Conservation (phyloP, 2,113 vertebrate genomes). For the Brachirus orientalis region DNA sequence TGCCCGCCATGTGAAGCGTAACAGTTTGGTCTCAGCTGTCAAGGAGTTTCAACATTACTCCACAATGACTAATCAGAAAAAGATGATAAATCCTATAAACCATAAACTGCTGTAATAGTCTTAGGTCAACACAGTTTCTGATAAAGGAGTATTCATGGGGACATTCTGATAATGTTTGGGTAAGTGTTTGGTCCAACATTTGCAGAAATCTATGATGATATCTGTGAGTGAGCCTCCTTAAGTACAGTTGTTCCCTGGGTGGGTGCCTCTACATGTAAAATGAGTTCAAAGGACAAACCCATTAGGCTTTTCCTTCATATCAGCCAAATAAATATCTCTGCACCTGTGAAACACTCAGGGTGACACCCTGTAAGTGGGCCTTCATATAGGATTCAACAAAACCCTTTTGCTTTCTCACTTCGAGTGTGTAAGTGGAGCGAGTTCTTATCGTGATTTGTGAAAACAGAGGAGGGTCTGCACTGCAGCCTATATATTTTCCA, state of each 20-base stretch:
- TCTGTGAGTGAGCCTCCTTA: neutral
- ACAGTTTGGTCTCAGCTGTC: constrained; percentile 9
- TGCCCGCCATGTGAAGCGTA: constrained; percentile 11
- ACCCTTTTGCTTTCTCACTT: constrained; percentile 55
- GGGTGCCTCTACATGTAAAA: constrained; percentile 20
- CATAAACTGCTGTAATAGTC: constrained; percentile 14
- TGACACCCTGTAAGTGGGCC: constrained; percentile 35
- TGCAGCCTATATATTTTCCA: constrained; percentile 9
- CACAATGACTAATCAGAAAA: constrained; percentile 43
- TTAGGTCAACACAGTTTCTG: constrained; percentile 19
- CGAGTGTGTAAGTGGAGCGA: constrained; percentile 20
- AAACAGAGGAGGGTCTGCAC: constrained; percentile 13
- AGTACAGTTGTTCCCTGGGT: constrained; percentile 13
- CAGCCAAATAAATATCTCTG: constrained; percentile 48
- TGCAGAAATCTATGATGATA: constrained; percentile 24
- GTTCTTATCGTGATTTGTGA: constrained; percentile 42
- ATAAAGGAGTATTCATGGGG: constrained; percentile 13
- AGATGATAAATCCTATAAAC: constrained; percentile 24
- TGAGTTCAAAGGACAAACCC: constrained; percentile 60
- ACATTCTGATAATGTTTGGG: too few relatives aligned
- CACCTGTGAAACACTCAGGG: constrained; percentile 46
- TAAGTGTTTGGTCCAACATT: constrained; percentile 8
- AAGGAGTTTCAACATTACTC: constrained; percentile 32
- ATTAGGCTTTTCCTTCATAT: constrained; percentile 46
- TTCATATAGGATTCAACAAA: constrained; percentile 43